These are phyloP conservation scores for Saxidomus purpurata DNA, from an alignment of 1,140 invertebrate species.

Conservation along the genomic window DNA sequence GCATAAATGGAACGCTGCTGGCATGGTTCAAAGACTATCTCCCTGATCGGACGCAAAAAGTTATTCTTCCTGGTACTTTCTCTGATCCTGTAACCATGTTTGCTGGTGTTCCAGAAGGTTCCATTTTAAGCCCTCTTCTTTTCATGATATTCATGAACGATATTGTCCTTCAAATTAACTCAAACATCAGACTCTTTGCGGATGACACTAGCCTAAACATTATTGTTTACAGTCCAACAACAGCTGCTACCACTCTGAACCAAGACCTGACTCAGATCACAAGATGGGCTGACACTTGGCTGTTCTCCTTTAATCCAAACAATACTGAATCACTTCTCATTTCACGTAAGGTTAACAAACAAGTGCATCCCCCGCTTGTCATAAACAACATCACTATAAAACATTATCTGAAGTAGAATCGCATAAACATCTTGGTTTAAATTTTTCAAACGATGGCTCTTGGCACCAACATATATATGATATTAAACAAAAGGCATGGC, in stretches of 20 bases:
- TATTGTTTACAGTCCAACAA: slow-evolving; percentile 19
- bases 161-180: not conserved
- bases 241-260: slow-evolving; percentile 2
- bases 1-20: not conserved
- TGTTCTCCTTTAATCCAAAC: slow-evolving; percentile 54
- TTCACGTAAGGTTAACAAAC: not conserved
- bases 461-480: too few relatives aligned
- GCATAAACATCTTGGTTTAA: too few relatives aligned
- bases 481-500: slow-evolving; percentile 37
- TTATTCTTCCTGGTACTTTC: not conserved
- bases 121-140: slow-evolving; percentile 54
- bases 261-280: slow-evolving; percentile 15
- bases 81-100: slow-evolving; percentile 9
- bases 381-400: slow-evolving; percentile 7
- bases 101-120: slow-evolving; percentile 48
- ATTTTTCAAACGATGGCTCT: too few relatives aligned
- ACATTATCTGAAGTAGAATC: slow-evolving; percentile 45
- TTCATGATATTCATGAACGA: slow-evolving; percentile 64
- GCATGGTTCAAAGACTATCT: slow-evolving; percentile 8
- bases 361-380: not conserved
- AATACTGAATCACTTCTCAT: slow-evolving; percentile 31
- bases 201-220: slow-evolving; percentile 32
- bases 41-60: not conserved
- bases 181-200: slow-evolving; percentile 47
- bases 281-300: slow-evolving; percentile 15